phyloP scores from a whole-genome alignment of 53 echinoderm and acorn worm species.

The Zoroaster sp. region DNA sequence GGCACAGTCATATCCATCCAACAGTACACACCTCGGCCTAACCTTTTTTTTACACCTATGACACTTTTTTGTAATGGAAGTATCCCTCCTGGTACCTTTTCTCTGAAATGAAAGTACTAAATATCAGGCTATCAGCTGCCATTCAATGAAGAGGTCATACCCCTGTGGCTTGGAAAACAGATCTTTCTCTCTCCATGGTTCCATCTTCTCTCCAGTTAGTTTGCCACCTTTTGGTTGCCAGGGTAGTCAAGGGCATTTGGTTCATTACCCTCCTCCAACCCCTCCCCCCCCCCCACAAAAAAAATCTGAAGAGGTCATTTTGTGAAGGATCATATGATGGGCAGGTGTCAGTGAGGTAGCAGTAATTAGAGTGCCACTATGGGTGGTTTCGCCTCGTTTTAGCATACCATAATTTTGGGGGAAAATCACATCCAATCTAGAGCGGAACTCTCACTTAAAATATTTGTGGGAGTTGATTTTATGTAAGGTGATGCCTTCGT shows the following conservation, averaged over 20 bases:
- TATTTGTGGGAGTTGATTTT: not conserved
- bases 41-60: not conserved
- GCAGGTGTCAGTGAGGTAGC: conserved; percentile 30
- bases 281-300: not conserved
- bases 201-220: not conserved
- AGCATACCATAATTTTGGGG: not conserved
- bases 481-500: conserved; percentile 40
- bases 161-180: not conserved
- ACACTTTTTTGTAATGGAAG: not conserved
- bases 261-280: not conserved
- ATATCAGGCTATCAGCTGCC: not conserved
- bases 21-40: too few relatives aligned
- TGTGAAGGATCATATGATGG: not conserved
- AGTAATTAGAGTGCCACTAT: conserved; percentile 24
- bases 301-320: not conserved
- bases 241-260: not conserved
- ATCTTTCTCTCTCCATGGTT: not conserved
- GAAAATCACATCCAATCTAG: not conserved
- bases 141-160: not conserved
- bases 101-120: not conserved
- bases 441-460: conserved; percentile 4
- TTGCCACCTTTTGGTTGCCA: not conserved
- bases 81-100: not conserved
- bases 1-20: too few relatives aligned
- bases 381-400: not conserved